Evolutionary conservation across 2,797 vertebrate genomes (phyloP).

Genomic region (Paratrypauchen microcephalus): DNA sequence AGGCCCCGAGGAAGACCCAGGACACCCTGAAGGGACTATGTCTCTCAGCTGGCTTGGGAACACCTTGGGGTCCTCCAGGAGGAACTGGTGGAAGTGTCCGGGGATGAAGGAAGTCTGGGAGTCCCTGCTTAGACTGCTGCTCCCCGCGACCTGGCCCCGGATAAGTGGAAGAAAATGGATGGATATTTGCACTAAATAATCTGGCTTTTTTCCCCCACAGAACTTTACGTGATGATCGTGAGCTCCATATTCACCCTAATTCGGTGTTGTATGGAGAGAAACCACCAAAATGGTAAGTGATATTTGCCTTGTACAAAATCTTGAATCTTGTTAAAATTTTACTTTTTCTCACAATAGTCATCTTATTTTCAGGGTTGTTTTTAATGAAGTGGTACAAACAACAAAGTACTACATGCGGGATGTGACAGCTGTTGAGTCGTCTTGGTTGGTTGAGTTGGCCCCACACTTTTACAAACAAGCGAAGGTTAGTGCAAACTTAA

Average conservation of each 20-base stretch:
- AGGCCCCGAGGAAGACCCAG: no score
- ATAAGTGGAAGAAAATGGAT: no score
- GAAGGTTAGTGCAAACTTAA: constrained; percentile 78
- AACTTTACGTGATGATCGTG: constrained; percentile 94
- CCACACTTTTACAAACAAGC: constrained; percentile 99
- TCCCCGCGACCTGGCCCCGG: no score
- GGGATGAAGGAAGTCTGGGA: no score
- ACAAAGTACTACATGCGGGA: constrained; percentile 98
- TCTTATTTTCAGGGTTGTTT: constrained; percentile 86
- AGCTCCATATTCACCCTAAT: constrained; percentile 95
- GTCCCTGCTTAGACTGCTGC: no score
- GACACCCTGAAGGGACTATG: no score
- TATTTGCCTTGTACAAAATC: neutral
- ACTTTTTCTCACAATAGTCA: neutral
- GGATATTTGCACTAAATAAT: no score
- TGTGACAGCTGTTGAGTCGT: constrained; percentile 93
- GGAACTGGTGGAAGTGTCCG: no score
- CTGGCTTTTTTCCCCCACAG: constrained; percentile 57
- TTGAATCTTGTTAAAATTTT: neutral
- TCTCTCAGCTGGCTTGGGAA: no score
- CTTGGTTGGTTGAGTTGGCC: constrained; percentile 95
- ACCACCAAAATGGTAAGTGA: constrained; percentile 91
- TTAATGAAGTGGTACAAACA: constrained; percentile 96
- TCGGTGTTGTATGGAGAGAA: constrained; percentile 96
- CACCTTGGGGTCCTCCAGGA: no score